A percentile compares a stretch with the other conserved stretches of the same genome.
phyloP scores from a whole-genome alignment of 2,888 invertebrate species.

The Margaritifera margaritifera region DNA sequence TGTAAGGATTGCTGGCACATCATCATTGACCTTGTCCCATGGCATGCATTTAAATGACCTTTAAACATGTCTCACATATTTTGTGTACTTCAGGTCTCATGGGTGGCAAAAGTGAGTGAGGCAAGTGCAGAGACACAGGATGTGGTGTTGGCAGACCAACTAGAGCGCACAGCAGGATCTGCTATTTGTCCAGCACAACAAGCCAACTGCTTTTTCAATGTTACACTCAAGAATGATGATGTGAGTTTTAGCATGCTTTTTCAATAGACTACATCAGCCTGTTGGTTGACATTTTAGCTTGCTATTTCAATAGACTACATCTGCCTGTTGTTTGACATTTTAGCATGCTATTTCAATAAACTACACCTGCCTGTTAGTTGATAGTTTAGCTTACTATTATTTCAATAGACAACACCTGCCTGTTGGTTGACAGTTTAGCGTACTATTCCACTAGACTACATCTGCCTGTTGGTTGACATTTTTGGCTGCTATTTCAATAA shows the following conservation, averaged over 20 bases:
- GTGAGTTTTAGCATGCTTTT: constrained; percentile 34
- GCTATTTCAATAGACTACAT: too few species aligned
- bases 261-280: background rate
- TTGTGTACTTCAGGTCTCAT: constrained; percentile 51
- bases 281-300: too few species aligned
- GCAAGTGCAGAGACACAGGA: constrained; percentile 51
- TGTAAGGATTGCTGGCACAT: background rate
- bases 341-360: too few species aligned
- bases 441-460: too few species aligned
- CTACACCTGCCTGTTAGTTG: too few species aligned
- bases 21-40: background rate
- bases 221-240: constrained; percentile 60
- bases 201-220: constrained; percentile 54
- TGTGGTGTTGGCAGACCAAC: constrained; percentile 48
- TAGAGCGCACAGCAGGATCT: constrained; percentile 48
- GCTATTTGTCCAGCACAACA: constrained; percentile 53
- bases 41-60: background rate
- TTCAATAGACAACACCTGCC: too few species aligned
- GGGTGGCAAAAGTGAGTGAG: constrained; percentile 56
- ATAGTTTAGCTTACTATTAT: too few species aligned
- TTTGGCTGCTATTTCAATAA: too few species aligned
- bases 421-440: too few species aligned
- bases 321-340: too few species aligned
- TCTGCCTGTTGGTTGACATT: too few species aligned
- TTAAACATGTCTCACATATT: background rate